Percentiles rank a stretch among this genome's conserved stretches.
Evolutionary conservation across 2,888 invertebrate genomes (phyloP).

Genomic region (Sesamia inferens): DNA sequence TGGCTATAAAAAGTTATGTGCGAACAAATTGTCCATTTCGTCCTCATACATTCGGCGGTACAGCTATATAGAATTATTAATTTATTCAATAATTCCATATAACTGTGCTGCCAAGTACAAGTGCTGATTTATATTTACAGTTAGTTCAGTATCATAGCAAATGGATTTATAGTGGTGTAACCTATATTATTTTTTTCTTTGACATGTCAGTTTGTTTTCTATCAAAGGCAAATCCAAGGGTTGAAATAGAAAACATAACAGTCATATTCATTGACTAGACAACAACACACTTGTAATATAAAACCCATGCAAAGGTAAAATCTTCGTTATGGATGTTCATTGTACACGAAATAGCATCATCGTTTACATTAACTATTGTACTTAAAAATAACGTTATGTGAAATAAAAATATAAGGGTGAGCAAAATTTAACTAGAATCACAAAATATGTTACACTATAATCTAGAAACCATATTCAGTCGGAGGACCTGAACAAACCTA

Average conservation of each 20-base stretch:
- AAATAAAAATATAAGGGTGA: neutral
- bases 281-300: neutral
- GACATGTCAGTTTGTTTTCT: neutral
- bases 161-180: neutral
- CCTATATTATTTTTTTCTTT: neutral
- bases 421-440: constrained; percentile 47
- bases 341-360: constrained; percentile 8
- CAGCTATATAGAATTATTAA: constrained; percentile 34
- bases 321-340: no score
- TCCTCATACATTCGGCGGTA: constrained; percentile 24
- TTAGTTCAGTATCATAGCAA: neutral
- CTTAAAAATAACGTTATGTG: neutral
- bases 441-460: neutral
- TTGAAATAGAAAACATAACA: neutral
- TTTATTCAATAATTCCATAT: constrained; percentile 2
- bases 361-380: constrained; percentile 1
- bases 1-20: constrained; percentile 15
- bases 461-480: neutral
- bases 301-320: neutral
- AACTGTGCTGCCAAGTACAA: neutral
- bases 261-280: neutral
- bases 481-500: neutral
- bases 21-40: constrained; percentile 69
- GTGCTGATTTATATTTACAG: constrained; percentile 19
- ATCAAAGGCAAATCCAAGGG: no score